Percentiles rank a stretch among this genome's conserved stretches.
Evolutionary conservation across 2,797 vertebrate species (phyloP).

Genomic region (Lacerta viridis): DNA sequence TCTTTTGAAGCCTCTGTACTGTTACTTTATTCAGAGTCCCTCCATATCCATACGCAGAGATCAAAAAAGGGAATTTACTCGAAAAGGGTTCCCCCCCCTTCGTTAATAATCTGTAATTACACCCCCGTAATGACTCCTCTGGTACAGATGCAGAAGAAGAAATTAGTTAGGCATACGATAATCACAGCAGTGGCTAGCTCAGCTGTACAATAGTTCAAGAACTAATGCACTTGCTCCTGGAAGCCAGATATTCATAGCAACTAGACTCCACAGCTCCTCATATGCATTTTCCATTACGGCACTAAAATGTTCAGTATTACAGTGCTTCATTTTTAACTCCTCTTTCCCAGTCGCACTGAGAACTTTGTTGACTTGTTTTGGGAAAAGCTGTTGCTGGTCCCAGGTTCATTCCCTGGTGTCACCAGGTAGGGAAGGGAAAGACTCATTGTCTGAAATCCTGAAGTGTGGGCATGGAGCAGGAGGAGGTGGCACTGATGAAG

Average conservation of each 20-base stretch:
- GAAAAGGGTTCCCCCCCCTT: constrained; percentile 33
- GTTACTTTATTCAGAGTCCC: constrained; percentile 59
- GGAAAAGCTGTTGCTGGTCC: fast-evolving
- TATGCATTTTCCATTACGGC: constrained; percentile 39
- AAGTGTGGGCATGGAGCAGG: too few relatives aligned
- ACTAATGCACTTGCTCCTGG: constrained; percentile 48
- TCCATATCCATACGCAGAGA: constrained; percentile 25
- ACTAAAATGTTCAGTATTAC: constrained; percentile 29
- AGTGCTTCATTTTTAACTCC: constrained; percentile 49
- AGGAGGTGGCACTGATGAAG: too few relatives aligned
- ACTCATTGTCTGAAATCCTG: not conserved
- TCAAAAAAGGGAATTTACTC: constrained; percentile 33
- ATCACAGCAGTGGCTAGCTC: constrained; percentile 48
- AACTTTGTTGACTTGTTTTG: not conserved
- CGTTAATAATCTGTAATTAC: constrained; percentile 66
- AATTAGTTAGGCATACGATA: constrained; percentile 58
- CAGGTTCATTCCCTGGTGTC: not conserved
- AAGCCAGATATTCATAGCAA: constrained; percentile 61
- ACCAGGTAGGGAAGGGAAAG: not conserved
- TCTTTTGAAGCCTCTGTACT: constrained; percentile 50
- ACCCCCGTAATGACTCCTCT: constrained; percentile 41
- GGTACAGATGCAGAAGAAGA: constrained; percentile 63
- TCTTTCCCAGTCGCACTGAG: not conserved
- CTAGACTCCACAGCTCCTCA: constrained; percentile 18
- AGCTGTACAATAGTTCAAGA: constrained; percentile 42